Evolutionary conservation across 2,797 vertebrate species (phyloP).

Genomic region (Protonibea diacanthus): DNA sequence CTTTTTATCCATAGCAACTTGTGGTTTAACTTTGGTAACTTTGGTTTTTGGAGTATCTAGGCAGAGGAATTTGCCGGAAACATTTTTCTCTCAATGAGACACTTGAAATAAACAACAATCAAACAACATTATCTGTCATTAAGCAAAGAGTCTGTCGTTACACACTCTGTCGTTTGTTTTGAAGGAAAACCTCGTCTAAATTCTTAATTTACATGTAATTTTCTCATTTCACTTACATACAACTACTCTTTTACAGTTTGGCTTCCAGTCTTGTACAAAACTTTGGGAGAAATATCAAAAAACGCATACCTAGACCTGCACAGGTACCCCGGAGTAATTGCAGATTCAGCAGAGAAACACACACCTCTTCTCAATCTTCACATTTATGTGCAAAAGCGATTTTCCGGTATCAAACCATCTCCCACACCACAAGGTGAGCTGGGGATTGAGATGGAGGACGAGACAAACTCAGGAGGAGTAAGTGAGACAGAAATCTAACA

Average conservation of each 20-base stretch:
- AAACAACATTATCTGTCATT: neutral
- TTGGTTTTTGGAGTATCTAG: neutral
- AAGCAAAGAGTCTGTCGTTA: neutral
- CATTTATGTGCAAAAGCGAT: constrained; percentile 41
- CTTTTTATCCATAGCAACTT: neutral
- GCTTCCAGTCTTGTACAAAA: constrained; percentile 11
- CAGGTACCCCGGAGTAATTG: constrained; percentile 15
- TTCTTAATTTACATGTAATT: neutral
- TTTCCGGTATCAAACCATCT: constrained; percentile 50
- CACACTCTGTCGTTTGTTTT: neutral
- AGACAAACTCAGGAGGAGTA: constrained; percentile 35
- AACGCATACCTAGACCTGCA: neutral
- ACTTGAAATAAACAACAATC: no score
- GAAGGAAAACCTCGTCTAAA: neutral
- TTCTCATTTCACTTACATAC: neutral
- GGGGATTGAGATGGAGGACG: constrained; percentile 42
- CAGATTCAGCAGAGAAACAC: constrained; percentile 27
- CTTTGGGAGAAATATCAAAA: constrained; percentile 9
- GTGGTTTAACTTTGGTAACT: neutral
- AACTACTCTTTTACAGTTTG: neutral
- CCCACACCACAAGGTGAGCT: constrained; percentile 30
- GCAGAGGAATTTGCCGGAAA: neutral
- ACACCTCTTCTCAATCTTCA: constrained; percentile 30
- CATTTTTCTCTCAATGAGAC: no score
- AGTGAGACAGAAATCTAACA: constrained; percentile 48